Conservation (phyloP, 2,797 vertebrate species). For the Thaleichthys pacificus region DNA sequence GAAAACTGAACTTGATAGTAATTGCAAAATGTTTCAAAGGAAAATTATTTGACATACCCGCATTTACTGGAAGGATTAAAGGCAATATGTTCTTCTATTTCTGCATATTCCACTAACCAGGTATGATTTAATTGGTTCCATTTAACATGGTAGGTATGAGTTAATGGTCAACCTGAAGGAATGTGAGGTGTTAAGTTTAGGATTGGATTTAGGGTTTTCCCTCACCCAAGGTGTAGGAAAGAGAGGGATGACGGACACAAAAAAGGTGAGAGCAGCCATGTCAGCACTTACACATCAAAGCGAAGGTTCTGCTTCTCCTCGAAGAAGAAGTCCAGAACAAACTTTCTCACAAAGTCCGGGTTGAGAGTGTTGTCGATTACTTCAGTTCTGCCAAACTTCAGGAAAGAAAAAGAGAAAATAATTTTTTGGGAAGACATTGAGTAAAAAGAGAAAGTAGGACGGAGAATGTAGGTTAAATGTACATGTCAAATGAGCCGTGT, state of each 20-base stretch:
- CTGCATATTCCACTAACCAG: background rate
- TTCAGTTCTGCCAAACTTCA: conserved; percentile 87
- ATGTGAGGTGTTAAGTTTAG: background rate
- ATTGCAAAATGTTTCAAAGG: too few relatives aligned
- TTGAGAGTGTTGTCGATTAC: conserved; percentile 92
- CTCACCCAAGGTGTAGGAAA: background rate
- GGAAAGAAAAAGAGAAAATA: conserved; percentile 15
- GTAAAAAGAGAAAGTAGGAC: background rate
- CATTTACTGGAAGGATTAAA: too few relatives aligned
- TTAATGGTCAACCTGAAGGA: background rate
- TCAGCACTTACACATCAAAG: conserved; percentile 86
- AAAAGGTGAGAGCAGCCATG: conserved; percentile 12
- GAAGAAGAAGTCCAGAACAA: conserved; percentile 91
- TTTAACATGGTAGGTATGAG: background rate
- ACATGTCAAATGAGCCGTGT: too few relatives aligned
- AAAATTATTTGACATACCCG: too few relatives aligned
- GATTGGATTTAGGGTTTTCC: background rate
- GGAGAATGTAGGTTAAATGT: background rate
- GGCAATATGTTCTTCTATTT: too few relatives aligned
- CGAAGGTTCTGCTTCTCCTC: conserved; percentile 94
- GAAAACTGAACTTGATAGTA: too few relatives aligned
- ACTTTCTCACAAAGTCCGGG: conserved; percentile 91
- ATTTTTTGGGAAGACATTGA: background rate
- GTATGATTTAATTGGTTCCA: background rate
- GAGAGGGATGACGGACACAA: background rate